phyloP scores from a whole-genome alignment of 2,888 invertebrate genomes.

The Harpalus rubripes region DNA sequence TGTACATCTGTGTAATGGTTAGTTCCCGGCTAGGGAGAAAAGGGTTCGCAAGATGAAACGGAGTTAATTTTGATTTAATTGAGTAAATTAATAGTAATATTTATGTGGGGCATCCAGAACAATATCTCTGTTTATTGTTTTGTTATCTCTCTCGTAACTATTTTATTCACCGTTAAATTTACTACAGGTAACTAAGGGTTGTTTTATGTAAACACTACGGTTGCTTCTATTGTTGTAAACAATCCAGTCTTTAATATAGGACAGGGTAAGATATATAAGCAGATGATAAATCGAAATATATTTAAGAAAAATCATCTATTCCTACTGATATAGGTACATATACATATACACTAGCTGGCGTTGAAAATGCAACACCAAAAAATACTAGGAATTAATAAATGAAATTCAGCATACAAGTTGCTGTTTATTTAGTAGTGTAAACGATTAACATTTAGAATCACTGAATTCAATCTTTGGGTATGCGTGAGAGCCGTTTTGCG shows the following conservation, averaged over 20 bases:
- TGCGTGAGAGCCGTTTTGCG: no score
- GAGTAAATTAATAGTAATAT: conserved; percentile 59
- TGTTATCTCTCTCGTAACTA: conserved; percentile 45
- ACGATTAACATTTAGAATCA: no score
- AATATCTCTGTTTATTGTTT: conserved; percentile 46
- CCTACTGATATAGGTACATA: no score
- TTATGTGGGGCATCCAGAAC: conserved; percentile 45
- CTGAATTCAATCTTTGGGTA: no score
- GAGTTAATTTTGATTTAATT: conserved; percentile 58
- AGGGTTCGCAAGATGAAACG: conserved; percentile 50
- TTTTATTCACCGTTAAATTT: conserved; percentile 44
- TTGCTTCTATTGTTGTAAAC: conserved; percentile 5
- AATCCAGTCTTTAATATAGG: background rate
- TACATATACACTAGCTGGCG: no score
- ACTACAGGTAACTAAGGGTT: conserved; percentile 15
- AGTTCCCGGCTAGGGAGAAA: conserved; percentile 27
- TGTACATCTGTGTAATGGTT: conserved; percentile 35
- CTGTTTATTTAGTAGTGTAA: no score
- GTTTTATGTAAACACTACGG: conserved; percentile 6
- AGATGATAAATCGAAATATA: no score
- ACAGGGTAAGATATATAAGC: no score
- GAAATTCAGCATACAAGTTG: no score
- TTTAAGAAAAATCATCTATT: no score
- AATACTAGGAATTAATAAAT: no score
- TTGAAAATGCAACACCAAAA: no score